A percentile compares a stretch with the other conserved stretches of the same genome.
Evolutionary conservation across 2,113 vertebrate genomes (phyloP).

Genomic region (Cheilinus undulatus): DNA sequence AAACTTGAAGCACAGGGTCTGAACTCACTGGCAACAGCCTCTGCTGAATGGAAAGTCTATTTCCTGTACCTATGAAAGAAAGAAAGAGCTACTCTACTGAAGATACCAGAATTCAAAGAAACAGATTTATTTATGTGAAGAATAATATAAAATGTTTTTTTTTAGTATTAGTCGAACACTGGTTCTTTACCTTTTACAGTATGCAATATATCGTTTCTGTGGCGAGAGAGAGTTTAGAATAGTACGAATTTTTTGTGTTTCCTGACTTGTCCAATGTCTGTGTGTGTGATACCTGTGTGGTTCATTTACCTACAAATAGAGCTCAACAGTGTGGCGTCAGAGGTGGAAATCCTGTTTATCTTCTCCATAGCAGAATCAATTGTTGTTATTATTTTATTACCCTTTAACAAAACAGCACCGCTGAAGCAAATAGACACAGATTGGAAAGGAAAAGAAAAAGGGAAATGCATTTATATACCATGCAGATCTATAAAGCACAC

Average conservation of each 20-base stretch:
- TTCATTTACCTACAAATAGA: slow-evolving; percentile 28
- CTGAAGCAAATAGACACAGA: too few relatives aligned
- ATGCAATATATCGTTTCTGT: slow-evolving; percentile 68
- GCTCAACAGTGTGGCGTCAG: too few relatives aligned
- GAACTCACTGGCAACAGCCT: not conserved
- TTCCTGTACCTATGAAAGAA: slow-evolving; percentile 26
- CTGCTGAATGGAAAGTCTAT: slow-evolving; percentile 16
- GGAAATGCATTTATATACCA: too few relatives aligned
- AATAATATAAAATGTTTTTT: slow-evolving; percentile 65
- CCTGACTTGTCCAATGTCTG: slow-evolving; percentile 38
- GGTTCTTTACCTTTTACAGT: slow-evolving; percentile 69
- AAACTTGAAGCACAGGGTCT: slow-evolving; percentile 26
- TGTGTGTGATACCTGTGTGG: slow-evolving; percentile 47
- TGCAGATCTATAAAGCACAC: too few relatives aligned
- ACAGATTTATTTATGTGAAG: slow-evolving; percentile 78
- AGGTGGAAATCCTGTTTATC: too few relatives aligned
- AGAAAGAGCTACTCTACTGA: slow-evolving; percentile 45
- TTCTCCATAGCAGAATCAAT: too few relatives aligned
- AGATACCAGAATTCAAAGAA: slow-evolving; percentile 44
- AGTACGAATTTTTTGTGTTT: slow-evolving; percentile 52
- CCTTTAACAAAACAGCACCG: too few relatives aligned
- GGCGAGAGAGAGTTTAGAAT: slow-evolving; percentile 50
- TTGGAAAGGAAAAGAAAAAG: too few relatives aligned
- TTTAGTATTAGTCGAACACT: slow-evolving; percentile 73
- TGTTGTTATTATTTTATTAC: too few relatives aligned